phyloP scores from a whole-genome alignment of 1,140 invertebrate species.

The Aphelenchoides avenae region DNA sequence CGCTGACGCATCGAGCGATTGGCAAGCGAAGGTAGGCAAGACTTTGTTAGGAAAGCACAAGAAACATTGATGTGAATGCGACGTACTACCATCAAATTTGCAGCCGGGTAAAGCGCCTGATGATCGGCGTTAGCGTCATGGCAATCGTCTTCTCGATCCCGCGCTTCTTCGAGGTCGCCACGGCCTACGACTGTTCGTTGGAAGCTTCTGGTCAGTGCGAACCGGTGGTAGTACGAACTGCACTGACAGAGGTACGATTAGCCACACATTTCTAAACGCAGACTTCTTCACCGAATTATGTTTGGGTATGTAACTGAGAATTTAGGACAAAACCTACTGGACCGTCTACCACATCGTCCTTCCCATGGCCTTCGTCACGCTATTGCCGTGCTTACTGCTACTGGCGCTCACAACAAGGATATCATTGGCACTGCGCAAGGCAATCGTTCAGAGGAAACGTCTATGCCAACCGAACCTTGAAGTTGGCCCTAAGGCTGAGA shows the following conservation, averaged over 20 bases:
- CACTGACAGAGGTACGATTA: constrained; percentile 34
- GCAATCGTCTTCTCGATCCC: constrained; percentile 52
- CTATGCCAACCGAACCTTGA: constrained; percentile 15
- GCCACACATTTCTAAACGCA: neutral
- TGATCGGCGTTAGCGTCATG: constrained; percentile 43
- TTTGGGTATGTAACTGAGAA: constrained; percentile 12
- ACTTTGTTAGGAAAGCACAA: neutral
- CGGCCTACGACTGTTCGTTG: constrained; percentile 19
- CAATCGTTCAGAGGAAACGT: constrained; percentile 40
- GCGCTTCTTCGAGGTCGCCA: constrained; percentile 52
- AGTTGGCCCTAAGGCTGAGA: constrained; percentile 5
- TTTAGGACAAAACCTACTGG: constrained; percentile 52
- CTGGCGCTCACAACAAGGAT: constrained; percentile 53
- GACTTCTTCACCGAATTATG: too few relatives aligned
- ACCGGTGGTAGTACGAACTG: constrained; percentile 23
- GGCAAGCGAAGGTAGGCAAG: constrained; percentile 51
- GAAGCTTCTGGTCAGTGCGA: constrained; percentile 17
- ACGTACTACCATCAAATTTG: constrained; percentile 3
- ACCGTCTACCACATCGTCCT: constrained; percentile 54
- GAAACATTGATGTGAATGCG: constrained; percentile 3
- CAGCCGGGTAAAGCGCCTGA: constrained; percentile 51
- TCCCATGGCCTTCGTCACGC: constrained; percentile 49
- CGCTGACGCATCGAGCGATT: constrained; percentile 51
- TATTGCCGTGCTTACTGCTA: constrained; percentile 47
- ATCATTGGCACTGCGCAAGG: constrained; percentile 43